These are phyloP conservation scores for Hemichromis elongatus DNA, from an alignment of 2,113 vertebrate genomes.

Conservation along the genomic window DNA sequence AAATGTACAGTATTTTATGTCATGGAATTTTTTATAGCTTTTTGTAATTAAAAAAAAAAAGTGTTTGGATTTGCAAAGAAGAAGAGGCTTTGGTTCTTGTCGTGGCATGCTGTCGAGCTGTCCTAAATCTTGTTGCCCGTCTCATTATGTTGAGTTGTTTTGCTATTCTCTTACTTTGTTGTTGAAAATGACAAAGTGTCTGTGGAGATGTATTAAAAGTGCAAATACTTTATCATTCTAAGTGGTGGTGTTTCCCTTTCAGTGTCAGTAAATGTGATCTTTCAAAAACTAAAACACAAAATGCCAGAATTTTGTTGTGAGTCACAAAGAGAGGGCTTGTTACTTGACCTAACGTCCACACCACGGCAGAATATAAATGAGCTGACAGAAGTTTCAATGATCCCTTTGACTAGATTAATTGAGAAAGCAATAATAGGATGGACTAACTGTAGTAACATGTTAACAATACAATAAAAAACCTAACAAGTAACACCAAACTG, in stretches of 20 bases:
- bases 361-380: background rate
- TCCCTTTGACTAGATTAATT: background rate
- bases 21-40: conserved; percentile 53
- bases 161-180: conserved; percentile 29
- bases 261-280: background rate
- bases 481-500: background rate
- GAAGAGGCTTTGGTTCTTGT: background rate
- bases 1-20: conserved; percentile 76
- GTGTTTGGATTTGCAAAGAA: background rate
- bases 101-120: conserved; percentile 33
- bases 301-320: background rate
- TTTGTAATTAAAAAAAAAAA: conserved; percentile 51
- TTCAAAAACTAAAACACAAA: background rate
- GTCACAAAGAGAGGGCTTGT: background rate
- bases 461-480: background rate
- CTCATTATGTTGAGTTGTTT: conserved; percentile 18
- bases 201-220: conserved; percentile 69
- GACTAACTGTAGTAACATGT: background rate
- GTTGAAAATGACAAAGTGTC: conserved; percentile 40
- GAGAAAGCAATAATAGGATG: background rate
- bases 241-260: background rate
- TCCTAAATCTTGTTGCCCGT: background rate
- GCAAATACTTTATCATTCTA: conserved; percentile 48
- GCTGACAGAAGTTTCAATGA: background rate
- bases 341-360: background rate